Evolutionary conservation across 2,888 invertebrate species (phyloP).

Genomic region (Heliconius ethilla): DNA sequence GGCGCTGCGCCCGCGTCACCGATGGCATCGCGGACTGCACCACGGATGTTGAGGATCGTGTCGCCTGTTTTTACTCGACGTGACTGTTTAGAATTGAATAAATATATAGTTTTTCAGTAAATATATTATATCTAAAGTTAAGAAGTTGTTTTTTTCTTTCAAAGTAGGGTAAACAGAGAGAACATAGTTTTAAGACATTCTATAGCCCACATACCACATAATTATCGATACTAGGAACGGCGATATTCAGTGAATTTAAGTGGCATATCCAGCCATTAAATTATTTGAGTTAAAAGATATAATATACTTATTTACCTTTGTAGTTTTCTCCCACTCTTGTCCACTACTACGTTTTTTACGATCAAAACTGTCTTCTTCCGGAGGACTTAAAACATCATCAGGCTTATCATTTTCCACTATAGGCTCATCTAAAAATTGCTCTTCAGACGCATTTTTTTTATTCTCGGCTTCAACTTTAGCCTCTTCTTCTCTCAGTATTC

Average conservation of each 20-base stretch:
- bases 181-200: no score
- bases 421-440: slow-evolving; percentile 26
- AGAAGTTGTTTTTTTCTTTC: no score
- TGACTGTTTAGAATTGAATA: slow-evolving; percentile 36
- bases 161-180: no score
- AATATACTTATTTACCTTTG: slow-evolving; percentile 56
- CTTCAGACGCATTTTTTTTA: slow-evolving; percentile 47
- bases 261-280: background rate
- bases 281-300: background rate
- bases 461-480: slow-evolving; percentile 50
- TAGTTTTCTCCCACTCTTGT: slow-evolving; percentile 61
- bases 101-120: background rate
- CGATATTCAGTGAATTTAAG: background rate
- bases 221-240: no score
- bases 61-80: slow-evolving; percentile 74
- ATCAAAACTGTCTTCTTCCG: slow-evolving; percentile 47
- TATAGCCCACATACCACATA: no score
- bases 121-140: background rate
- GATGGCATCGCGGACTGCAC: slow-evolving; percentile 73
- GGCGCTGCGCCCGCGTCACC: slow-evolving; percentile 75
- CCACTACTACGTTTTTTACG: slow-evolving; percentile 65
- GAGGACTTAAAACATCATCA: slow-evolving; percentile 31
- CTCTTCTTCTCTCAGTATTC: slow-evolving; percentile 45
- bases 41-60: slow-evolving; percentile 76
- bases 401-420: slow-evolving; percentile 28